These are phyloP conservation scores for Ceuthmochares aereus DNA, from an alignment of 2,113 vertebrate genomes.

Conservation along the genomic window DNA sequence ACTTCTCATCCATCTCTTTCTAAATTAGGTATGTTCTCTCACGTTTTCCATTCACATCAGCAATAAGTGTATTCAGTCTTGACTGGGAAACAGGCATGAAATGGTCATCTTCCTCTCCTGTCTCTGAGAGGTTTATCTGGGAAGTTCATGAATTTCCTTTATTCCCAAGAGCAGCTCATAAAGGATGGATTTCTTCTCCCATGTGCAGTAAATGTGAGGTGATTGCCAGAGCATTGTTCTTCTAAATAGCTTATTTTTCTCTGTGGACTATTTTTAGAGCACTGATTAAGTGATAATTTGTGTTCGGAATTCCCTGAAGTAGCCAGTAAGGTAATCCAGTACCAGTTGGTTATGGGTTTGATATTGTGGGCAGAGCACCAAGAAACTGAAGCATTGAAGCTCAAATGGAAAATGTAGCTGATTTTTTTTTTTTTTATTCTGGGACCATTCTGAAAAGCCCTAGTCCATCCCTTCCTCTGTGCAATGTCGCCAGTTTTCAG, in stretches of 20 bases:
- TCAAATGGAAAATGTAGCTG: not conserved
- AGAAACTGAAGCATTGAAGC: not conserved
- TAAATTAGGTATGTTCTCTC: not conserved
- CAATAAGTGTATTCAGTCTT: not conserved
- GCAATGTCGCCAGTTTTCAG: accelerated
- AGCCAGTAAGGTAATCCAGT: not conserved
- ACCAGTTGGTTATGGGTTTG: not conserved
- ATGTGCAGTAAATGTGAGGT: not conserved
- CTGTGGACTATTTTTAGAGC: not conserved
- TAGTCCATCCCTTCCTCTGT: not conserved
- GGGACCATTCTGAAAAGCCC: not conserved
- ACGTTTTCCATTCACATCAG: not conserved
- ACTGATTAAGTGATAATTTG: not conserved
- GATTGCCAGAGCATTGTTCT: constrained; percentile 37
- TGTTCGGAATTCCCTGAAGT: not conserved
- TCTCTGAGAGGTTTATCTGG: not conserved
- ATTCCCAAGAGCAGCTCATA: constrained; percentile 4
- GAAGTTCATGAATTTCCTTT: constrained; percentile 31
- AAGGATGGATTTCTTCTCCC: not conserved
- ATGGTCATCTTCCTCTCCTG: not conserved
- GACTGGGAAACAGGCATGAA: not conserved
- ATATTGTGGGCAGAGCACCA: not conserved
- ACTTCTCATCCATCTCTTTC: not conserved
- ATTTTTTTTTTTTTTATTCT: not conserved
- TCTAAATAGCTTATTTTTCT: constrained; percentile 5